Evolutionary conservation across 2,113 vertebrate species (phyloP).

Genomic region (Gopherus evgoodei): DNA sequence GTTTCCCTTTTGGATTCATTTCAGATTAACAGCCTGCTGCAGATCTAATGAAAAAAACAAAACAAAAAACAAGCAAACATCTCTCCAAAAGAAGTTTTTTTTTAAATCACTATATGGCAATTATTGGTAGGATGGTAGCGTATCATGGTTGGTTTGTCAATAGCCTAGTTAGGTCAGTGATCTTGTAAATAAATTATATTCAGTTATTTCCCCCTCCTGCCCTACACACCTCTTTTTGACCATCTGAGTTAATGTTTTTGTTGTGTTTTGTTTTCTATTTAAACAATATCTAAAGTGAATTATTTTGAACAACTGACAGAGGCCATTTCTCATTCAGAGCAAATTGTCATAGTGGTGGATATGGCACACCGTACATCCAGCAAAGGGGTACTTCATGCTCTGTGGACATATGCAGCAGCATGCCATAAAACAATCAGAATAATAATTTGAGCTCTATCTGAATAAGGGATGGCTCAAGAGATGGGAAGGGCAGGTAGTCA

Average conservation of each 20-base stretch:
- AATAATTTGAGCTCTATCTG: not conserved
- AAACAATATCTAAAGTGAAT: rapidly evolving
- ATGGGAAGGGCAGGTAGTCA: not conserved
- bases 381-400: slow-evolving; percentile 49
- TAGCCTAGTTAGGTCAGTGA: slow-evolving; percentile 7
- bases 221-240: not conserved
- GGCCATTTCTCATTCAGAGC: not conserved
- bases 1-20: not conserved
- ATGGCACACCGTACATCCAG: slow-evolving; percentile 47
- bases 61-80: not conserved
- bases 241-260: slow-evolving; percentile 26
- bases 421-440: not conserved
- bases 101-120: slow-evolving; percentile 5
- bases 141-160: not conserved
- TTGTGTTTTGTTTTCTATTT: rapidly evolving
- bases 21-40: not conserved
- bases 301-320: slow-evolving; percentile 47
- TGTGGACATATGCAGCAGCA: slow-evolving; percentile 25
- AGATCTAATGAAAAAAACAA: not conserved
- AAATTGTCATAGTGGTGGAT: not conserved
- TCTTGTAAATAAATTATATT: slow-evolving; percentile 50
- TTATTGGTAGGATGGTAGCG: not conserved
- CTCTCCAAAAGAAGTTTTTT: not conserved
- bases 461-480: not conserved
- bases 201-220: not conserved